These are phyloP conservation scores for Sericinus montela DNA, from an alignment of 2,888 invertebrate species.

Conservation along the genomic window DNA sequence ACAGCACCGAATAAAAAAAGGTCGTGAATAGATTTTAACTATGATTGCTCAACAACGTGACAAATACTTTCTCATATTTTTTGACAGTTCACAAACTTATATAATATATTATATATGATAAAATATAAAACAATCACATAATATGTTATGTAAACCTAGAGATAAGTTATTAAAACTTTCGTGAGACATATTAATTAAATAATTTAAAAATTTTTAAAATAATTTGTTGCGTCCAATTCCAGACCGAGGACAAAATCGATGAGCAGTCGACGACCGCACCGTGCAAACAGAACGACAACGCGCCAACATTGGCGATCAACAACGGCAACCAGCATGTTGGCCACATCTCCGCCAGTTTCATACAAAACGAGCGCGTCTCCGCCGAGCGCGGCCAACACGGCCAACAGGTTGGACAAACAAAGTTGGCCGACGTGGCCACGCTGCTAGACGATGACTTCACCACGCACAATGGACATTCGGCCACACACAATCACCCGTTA, in stretches of 20 bases:
- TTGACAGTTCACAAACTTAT: too few species aligned
- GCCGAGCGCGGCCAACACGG: constrained; percentile 34
- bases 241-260: constrained; percentile 57
- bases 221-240: too few species aligned
- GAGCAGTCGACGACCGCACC: constrained; percentile 34
- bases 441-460: constrained; percentile 58
- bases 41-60: too few species aligned
- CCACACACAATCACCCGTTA: constrained; percentile 50
- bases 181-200: too few species aligned
- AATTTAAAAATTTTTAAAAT: too few species aligned
- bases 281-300: constrained; percentile 35
- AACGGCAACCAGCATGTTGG: constrained; percentile 55
- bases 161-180: too few species aligned
- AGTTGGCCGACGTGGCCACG: constrained; percentile 37
- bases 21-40: too few species aligned
- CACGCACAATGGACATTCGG: constrained; percentile 67
- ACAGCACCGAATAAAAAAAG: too few species aligned
- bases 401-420: constrained; percentile 25
- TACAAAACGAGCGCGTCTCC: constrained; percentile 54
- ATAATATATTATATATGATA: too few species aligned
- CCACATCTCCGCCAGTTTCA: constrained; percentile 57
- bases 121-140: too few species aligned
- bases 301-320: constrained; percentile 34
- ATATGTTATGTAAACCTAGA: too few species aligned
- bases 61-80: too few species aligned